These are phyloP conservation scores for Ptilorrhoa leucosticta DNA, from an alignment of 2,113 vertebrate genomes.

Conservation along the genomic window DNA sequence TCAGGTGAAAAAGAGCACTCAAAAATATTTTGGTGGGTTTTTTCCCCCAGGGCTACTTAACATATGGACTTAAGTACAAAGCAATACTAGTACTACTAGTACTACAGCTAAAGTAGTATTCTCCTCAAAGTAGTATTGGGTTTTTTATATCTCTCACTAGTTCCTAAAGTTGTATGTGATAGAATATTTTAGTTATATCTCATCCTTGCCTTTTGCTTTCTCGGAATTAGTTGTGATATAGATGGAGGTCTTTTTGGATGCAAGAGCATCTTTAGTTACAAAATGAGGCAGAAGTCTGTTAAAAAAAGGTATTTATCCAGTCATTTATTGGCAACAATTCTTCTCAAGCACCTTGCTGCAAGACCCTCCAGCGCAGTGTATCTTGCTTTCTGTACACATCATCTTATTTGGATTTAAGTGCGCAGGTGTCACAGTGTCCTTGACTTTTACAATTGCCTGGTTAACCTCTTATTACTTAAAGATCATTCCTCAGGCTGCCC, in stretches of 20 bases:
- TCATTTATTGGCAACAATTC: neutral
- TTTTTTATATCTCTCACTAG: neutral
- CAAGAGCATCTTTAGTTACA: neutral
- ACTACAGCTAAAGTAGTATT: neutral
- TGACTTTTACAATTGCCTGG: neutral
- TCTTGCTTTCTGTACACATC: accelerated
- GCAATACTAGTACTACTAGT: neutral
- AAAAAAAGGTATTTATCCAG: neutral
- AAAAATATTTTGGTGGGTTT: neutral
- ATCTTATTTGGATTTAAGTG: accelerated
- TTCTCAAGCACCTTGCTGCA: neutral
- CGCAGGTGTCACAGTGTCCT: neutral
- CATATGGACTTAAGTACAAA: neutral
- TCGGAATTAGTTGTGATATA: neutral
- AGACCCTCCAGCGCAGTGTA: accelerated
- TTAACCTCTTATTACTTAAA: neutral
- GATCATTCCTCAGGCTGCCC: neutral
- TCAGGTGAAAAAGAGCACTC: neutral
- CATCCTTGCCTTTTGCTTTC: neutral
- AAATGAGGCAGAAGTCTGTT: neutral
- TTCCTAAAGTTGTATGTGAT: neutral
- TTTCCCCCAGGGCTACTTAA: neutral
- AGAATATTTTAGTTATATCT: neutral
- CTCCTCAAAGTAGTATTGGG: neutral
- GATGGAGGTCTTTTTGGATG: neutral